Base-by-base conservation (phyloP, 1,140 invertebrate genomes). In the Phthorimaea operculella region DNA sequence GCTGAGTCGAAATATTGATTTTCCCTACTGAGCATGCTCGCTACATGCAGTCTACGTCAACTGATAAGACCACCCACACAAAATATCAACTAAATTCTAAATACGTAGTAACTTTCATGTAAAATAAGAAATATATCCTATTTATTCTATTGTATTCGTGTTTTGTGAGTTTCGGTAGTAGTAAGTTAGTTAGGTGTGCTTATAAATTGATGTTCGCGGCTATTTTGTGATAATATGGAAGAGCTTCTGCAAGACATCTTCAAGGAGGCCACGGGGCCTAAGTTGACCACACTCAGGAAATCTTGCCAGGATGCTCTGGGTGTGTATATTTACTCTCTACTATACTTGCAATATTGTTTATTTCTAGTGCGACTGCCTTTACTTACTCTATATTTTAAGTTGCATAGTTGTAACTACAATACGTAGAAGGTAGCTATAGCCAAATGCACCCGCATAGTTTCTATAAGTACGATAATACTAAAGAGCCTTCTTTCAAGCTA, bases 301-400 rank as follows among this genome's bases (percentile, higher is more conserved):
- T 88, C 91, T 63, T 90, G 92, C 68, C 92, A 94, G 81, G 92
- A 93, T 86, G 92, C 92, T 66, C 89, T 91, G 74, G 92, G 93
- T 94, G 87, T 87, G 77, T 55, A 53, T n/a, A 45, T 21, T 42
- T 42, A 42, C 14, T 9, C 14, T 42, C 11, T 42, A 36, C 12
- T 36, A 7, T 36, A 36, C 34, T 36, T 36, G n/a, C n/a, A n/a
- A n/a, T n/a, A n/a, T n/a, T n/a, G n/a, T n/a, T n/a, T n/a, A n/a
- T n/a, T n/a, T n/a, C n/a, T n/a, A n/a, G n/a, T n/a, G n/a, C n/a
- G n/a, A n/a, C 21, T 6, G 2, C 21, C 21, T 28, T 28, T 6
- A 28, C 21, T 6, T 28, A 28, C 21, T 28, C 6, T 28, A 2
- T 28, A 28, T 28, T 4, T 6, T 28, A 28, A n/a, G n/a, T n/a